These are phyloP conservation scores for Troglohyphantes excavatus DNA, from an alignment of 2,888 invertebrate species.

Conservation along the genomic window DNA sequence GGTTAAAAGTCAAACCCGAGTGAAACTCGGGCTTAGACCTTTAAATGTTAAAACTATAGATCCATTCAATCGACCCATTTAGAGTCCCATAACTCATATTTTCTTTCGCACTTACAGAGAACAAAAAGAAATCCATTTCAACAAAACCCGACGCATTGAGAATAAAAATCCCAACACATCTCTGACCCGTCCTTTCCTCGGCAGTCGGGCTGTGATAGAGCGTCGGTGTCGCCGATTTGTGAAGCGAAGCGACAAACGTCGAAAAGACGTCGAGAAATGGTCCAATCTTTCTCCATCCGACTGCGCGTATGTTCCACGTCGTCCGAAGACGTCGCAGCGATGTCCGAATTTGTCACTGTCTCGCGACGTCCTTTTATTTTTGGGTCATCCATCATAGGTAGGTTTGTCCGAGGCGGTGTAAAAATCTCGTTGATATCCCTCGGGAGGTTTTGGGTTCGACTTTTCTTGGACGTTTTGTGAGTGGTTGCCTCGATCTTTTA, in stretches of 20 bases:
- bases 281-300: not conserved
- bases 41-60: no score
- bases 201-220: not conserved
- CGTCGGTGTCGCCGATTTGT: not conserved
- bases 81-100: not conserved
- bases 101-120: not conserved
- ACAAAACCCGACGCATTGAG: not conserved
- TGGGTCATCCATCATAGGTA: not conserved
- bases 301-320: not conserved
- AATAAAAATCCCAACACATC: not conserved
- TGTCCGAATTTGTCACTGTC: constrained; percentile 2
- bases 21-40: no score
- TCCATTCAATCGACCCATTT: no score
- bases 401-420: no score
- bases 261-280: not conserved
- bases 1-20: no score
- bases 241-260: not conserved
- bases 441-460: not conserved
- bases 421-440: not conserved
- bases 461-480: no score
- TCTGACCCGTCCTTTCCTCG: not conserved
- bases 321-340: not conserved
- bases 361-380: not conserved
- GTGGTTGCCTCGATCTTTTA: no score
- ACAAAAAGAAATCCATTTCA: not conserved